Conservation (phyloP, 1,140 invertebrate genomes). For the Pentalonia nigronervosa region DNA sequence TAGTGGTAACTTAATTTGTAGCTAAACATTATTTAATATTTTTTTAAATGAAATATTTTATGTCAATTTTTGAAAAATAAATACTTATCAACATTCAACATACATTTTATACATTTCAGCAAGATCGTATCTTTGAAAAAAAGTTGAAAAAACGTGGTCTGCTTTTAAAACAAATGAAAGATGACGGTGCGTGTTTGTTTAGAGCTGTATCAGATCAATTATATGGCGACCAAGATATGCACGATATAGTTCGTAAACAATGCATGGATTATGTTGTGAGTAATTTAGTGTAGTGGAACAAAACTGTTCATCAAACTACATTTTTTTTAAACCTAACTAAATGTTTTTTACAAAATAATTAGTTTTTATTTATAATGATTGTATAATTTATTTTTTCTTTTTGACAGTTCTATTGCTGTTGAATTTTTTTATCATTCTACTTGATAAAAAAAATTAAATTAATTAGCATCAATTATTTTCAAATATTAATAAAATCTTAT, state of each 20-base stretch:
- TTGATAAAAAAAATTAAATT: neutral
- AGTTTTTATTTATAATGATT: neutral
- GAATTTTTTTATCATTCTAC: neutral
- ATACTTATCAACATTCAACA: neutral
- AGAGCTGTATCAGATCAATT: conserved; percentile 91
- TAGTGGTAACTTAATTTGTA: neutral
- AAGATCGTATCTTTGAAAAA: conserved; percentile 76
- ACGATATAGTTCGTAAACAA: conserved; percentile 80
- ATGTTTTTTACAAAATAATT: too few species aligned
- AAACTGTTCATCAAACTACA: neutral
- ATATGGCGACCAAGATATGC: conserved; percentile 94
- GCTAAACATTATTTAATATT: too few species aligned
- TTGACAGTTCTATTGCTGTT: neutral
- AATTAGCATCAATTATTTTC: neutral
- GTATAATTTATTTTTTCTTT: neutral
- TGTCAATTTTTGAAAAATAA: neutral
- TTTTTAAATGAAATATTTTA: neutral
- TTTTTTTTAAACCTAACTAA: too few species aligned
- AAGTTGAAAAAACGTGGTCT: conserved; percentile 79
- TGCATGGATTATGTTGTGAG: conserved; percentile 94
- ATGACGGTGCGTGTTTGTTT: conserved; percentile 94
- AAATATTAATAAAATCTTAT: neutral
- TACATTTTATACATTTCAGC: conserved; percentile 63
- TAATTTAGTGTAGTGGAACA: conserved; percentile 51
- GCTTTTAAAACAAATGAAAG: conserved; percentile 86